Base-by-base conservation (phyloP, 1,140 invertebrate genomes). In the Drosophila arizonae region DNA sequence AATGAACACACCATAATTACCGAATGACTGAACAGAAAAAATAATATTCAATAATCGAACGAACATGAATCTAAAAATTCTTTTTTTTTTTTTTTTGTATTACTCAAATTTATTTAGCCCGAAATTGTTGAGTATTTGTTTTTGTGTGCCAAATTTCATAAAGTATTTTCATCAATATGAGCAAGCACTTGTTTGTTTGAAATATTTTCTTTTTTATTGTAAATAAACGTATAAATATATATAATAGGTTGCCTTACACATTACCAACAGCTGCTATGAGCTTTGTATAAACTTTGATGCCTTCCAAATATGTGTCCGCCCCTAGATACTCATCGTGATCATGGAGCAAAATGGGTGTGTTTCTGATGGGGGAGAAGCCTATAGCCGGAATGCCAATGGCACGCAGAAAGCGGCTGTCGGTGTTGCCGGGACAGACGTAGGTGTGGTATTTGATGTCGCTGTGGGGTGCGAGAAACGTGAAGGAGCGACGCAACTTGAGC, bases 321-420 rank as follows among this genome's bases (percentile, higher is more conserved):
- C 94, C 94, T 0, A 97, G 90, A 75, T 93, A 96, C 80, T 97
- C 96, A 90, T 97, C 94, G 89, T 97, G 95, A 80, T 96, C 96
- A 79, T 97, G 96, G 11, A 97, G 92, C 2, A 95, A 91, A 5
- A 95, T 93, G 1, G 94, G 94, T 2, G 96, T 97, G 75, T 94
- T 93, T 67, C 94, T 95, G 88, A 97, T 95, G 0, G 96, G 96
- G 3, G 96, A 96, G 90, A 97, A 96, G 24, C 96, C 96, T 30
- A 97, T 90, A 1, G 95, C 96, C 2, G 95, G 94, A 50, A 96
- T 93, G 1, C 95, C 95, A 93, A 95, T 96, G 94, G 92, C 78
- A 89, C 95, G 93, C 21, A 97, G 75, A 79, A 94, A 96, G 69
- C 95, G 93, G 81, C 94, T 95, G 79, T 97, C 97, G 4, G 97